A percentile compares a stretch with the other conserved stretches of the same genome.
Conservation (phyloP, 1,140 invertebrate species). For the Neodiprion pinetum region DNA sequence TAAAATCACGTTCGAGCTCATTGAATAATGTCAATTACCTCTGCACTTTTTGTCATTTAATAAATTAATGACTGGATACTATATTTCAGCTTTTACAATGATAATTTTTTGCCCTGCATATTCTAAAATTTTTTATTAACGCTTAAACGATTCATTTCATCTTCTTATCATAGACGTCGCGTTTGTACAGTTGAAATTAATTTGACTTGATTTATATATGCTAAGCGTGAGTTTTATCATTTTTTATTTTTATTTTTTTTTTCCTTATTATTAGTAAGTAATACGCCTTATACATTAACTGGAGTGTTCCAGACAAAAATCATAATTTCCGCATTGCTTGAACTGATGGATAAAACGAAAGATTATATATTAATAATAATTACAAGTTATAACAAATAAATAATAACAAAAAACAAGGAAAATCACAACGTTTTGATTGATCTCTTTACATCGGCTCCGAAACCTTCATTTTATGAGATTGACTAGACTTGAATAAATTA, state of each 20-base stretch:
- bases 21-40: too few relatives aligned
- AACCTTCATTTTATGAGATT: constrained; percentile 21
- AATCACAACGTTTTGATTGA: constrained; percentile 36
- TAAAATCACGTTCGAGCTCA: too few relatives aligned
- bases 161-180: background rate
- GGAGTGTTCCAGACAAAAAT: constrained; percentile 8
- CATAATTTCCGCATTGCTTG: background rate
- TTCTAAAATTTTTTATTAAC: constrained; percentile 9
- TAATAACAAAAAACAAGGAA: constrained; percentile 55
- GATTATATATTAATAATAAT: constrained; percentile 36
- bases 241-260: constrained; percentile 5
- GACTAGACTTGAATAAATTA: constrained; percentile 31
- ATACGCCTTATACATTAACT: background rate
- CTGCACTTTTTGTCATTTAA: constrained; percentile 14
- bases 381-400: constrained; percentile 54
- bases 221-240: background rate
- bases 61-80: background rate
- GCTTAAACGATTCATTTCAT: background rate
- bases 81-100: too few relatives aligned
- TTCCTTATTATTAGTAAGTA: constrained; percentile 3
- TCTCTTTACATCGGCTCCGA: background rate
- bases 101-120: background rate
- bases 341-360: constrained; percentile 12
- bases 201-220: background rate
- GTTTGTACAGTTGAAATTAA: constrained; percentile 17